Conservation (phyloP, 64 coral and sea anemone species). For the Porites australiensis region DNA sequence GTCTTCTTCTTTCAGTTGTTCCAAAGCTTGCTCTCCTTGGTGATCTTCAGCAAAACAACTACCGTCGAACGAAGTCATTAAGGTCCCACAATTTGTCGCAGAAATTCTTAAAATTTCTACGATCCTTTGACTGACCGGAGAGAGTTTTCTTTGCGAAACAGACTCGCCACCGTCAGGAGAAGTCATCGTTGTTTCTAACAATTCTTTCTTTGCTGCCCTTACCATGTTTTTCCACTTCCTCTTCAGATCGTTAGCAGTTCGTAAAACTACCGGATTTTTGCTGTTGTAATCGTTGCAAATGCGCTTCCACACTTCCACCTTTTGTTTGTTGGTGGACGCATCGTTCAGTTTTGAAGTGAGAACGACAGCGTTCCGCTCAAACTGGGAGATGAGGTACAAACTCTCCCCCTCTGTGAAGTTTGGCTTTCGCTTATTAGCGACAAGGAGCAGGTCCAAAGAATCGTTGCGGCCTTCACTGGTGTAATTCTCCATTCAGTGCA, state of each 20-base stretch:
- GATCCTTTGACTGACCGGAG: constrained; percentile 57
- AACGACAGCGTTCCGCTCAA: constrained; percentile 56
- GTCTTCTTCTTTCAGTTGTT: not conserved
- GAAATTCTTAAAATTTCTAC: constrained; percentile 44
- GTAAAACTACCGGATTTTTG: constrained; percentile 48
- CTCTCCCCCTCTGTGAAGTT: constrained; percentile 74
- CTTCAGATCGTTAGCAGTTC: constrained; percentile 56
- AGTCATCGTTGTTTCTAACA: not conserved
- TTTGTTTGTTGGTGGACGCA: constrained; percentile 63
- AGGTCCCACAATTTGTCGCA: not conserved
- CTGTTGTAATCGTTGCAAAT: constrained; percentile 56
- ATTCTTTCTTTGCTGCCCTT: constrained; percentile 43
- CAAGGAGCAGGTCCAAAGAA: constrained; percentile 15
- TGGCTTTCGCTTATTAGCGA: constrained; percentile 60
- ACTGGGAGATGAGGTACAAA: constrained; percentile 58
- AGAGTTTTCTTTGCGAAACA: constrained; percentile 19
- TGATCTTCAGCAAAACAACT: not conserved
- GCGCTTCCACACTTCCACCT: constrained; percentile 70
- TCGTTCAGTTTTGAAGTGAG: constrained; percentile 66
- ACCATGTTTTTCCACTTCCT: constrained; percentile 84
- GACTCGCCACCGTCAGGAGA: not conserved
- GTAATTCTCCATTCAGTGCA: constrained; percentile 9
- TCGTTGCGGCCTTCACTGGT: not conserved
- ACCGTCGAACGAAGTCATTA: not conserved
- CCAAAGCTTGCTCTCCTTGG: not conserved